phyloP scores from a whole-genome alignment of 2,888 invertebrate species.

The Odontomyia ornata region DNA sequence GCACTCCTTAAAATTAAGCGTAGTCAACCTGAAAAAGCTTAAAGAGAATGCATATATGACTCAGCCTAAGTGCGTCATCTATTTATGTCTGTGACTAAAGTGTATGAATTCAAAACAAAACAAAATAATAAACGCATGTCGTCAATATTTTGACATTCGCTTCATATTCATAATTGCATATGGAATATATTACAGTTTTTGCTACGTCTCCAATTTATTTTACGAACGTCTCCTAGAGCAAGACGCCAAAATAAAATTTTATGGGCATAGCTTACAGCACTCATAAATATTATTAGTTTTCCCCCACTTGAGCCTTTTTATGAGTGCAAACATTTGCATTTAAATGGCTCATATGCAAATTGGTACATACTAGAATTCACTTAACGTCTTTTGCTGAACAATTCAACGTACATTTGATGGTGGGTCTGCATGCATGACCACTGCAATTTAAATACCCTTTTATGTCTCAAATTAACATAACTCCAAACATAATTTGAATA shows the following conservation, averaged over 20 bases:
- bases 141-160: no score
- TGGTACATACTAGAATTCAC: background rate
- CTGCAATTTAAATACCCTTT: background rate
- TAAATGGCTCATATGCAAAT: conserved; percentile 1
- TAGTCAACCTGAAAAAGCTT: no score
- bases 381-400: background rate
- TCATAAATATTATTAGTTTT: background rate
- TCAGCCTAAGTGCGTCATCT: no score
- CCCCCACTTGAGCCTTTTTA: background rate
- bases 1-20: no score
- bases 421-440: background rate
- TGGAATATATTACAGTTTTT: no score
- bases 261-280: background rate
- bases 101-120: no score
- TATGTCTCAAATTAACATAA: conserved; percentile 3
- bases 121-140: no score
- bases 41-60: no score
- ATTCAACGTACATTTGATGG: background rate
- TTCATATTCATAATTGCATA: no score
- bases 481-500: background rate
- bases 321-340: conserved; percentile 1
- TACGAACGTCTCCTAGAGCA: background rate
- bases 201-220: background rate
- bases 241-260: background rate
- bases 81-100: no score